Base-by-base conservation (phyloP, 1,140 invertebrate species). In the Drosophila ogumai region DNA sequence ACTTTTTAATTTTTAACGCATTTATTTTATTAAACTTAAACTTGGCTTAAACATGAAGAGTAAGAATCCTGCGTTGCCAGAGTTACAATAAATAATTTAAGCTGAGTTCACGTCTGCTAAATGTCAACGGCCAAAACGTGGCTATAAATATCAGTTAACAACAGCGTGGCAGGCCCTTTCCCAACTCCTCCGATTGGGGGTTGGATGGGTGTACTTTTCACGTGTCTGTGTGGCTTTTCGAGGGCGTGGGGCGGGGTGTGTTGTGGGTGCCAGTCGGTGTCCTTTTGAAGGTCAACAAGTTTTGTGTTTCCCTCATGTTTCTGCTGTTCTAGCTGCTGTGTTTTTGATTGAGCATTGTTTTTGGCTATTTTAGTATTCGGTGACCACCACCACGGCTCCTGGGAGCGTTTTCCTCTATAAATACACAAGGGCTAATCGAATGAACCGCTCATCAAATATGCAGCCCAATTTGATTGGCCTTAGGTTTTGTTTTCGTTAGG, bases 281-380 rank as follows among this genome's bases (percentile, higher is more conserved):
- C 88, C 88, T 91, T 91, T 91, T 84, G 88, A 91, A 91, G 88
- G 88, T 91, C 88, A 91, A 66, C 75, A 63, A 79, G 63, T 78
- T 76, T 67, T 80, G 56, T 80, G 66, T 58, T 49, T 58, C 52
- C 50, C 28, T 17, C 65, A 41, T 46, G 52, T 58, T 72, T 58
- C 52, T 47, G 34, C 74, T 50, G 54, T 40, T 75, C 32, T 22
- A 28, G 57, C 31, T 66, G 61, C 57, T 58, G 50, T 40, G 17
- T 55, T 60, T 65, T 71, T 78, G 57, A 71, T 50, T 82, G 57
- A 78, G 78, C 49, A 50, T 86, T 52, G 38, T 66, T 54, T 84
- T 67, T 46, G 63, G 43, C 59, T 86, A 82, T 88, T 90, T 84
- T 61, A 9, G 73, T 77, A 66, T 73, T 36, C 55, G 32, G 19